Evolutionary conservation across 30 jellyfish, hydroid and myxozoan genomes (phyloP).

Genomic region (Sanderia malayensis): DNA sequence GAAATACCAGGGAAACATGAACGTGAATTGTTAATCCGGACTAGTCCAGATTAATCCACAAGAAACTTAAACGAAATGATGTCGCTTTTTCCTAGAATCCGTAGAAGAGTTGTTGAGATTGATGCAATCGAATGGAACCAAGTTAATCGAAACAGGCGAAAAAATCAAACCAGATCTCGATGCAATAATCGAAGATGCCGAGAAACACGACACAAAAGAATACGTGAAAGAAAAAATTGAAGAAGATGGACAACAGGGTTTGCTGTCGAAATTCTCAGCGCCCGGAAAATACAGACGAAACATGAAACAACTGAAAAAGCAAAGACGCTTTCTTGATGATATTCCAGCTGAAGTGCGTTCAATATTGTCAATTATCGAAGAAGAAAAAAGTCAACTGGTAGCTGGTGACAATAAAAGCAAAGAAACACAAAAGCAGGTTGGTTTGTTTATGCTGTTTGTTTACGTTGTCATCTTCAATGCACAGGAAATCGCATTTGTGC

Average conservation of each 20-base stretch:
- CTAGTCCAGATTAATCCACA: too few species aligned
- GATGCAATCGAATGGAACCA: conserved; percentile 47
- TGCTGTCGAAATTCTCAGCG: conserved; percentile 78
- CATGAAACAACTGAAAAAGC: conserved; percentile 61
- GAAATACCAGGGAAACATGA: too few species aligned
- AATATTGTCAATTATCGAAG: conserved; percentile 41
- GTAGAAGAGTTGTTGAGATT: conserved; percentile 29
- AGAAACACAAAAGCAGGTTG: not conserved
- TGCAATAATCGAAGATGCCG: conserved; percentile 56
- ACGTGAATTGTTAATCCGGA: too few species aligned
- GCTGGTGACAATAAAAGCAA: too few species aligned
- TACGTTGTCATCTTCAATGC: too few species aligned
- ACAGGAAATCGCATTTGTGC: too few species aligned
- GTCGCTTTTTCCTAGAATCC: conserved; percentile 37
- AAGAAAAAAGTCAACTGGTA: too few species aligned
- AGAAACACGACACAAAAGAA: conserved; percentile 68
- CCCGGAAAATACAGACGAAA: conserved; percentile 91
- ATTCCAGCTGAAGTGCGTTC: conserved; percentile 63
- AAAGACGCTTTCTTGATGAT: conserved; percentile 23
- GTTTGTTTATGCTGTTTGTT: too few species aligned
- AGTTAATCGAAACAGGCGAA: conserved; percentile 38
- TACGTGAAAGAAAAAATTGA: conserved; percentile 67
- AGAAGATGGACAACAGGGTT: conserved; percentile 52
- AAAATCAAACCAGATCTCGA: conserved; percentile 59
- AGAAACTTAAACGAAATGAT: too few species aligned